Evolutionary conservation across 2,888 invertebrate species (phyloP), one percentile per base, ranked within the genome.

Genomic region (Aproaerema taeniolella): DNA sequence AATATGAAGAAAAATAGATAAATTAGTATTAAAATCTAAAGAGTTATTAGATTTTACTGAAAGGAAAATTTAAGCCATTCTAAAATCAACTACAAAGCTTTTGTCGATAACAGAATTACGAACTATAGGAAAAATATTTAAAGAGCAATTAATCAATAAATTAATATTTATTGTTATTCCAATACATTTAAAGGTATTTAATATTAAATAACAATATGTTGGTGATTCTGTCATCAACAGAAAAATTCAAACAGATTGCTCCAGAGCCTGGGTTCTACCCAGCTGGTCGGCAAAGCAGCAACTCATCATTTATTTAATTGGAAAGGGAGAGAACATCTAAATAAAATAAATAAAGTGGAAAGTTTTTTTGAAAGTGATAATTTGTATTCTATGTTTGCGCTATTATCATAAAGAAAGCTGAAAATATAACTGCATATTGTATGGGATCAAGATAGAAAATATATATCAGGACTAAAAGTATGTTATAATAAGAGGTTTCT

Each of bases 221-320:
- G 8, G 5, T 17, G 38, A 31, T 38, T 15, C 31, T 38, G 30
- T 7, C 30, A 30, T 20, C 17, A 30, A 37, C 14, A n/a, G 12
- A 35, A 28, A 34, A 34, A 35, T 47, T 61, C 55, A 73, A 70
- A 71, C 61, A 52, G 25, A 37, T 50, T 52, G 66, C 74, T 78
- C 78, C 75, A 63, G n/a, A 59, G 62, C 59, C 53, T 50, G 52
- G 60, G 63, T 39, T 50, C 54, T 60, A 61, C 57, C 64, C 68
- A 63, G 75, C 80, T 76, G 77, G 76, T 74, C 68, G 67, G 76
- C 75, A 67, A 80, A 85, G 82, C 82, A 71, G 75, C 58, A 57
- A 56, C 65, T 73, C n/a, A 68, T 49, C 47, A 55, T 50, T 58
- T 59, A 55, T 53, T 15, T 29, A 20, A 17, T n/a, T 29, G 16